Percentiles rank a stretch among this genome's conserved stretches.
These are phyloP conservation scores for Hylia prasina DNA, from an alignment of 2,113 vertebrate species.

Conservation along the genomic window DNA sequence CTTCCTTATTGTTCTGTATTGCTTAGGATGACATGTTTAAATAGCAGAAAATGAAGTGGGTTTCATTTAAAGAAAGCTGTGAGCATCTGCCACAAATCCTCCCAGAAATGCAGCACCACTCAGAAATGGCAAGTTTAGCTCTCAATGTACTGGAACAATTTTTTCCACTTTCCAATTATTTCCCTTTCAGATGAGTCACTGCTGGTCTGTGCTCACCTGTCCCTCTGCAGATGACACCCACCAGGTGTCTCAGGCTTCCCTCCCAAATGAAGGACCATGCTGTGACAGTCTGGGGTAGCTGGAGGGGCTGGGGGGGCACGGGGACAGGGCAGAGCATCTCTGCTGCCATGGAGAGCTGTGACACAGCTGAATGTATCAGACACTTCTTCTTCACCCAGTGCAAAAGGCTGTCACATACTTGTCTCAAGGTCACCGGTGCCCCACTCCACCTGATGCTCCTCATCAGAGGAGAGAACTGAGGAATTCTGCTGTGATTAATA, in stretches of 20 bases:
- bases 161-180: not conserved
- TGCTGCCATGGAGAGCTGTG: not conserved
- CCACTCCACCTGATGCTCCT: not conserved
- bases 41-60: conserved; percentile 14
- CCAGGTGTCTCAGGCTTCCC: not conserved
- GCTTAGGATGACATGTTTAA: not conserved
- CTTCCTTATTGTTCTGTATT: not conserved
- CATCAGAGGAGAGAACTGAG: not conserved
- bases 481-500: conserved; percentile 46
- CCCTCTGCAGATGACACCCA: not conserved
- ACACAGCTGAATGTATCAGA: not conserved
- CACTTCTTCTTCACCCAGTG: not conserved
- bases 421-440: not conserved
- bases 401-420: not conserved
- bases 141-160: not conserved
- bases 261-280: accelerated
- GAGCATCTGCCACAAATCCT: conserved; percentile 8
- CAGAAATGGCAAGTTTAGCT: not conserved
- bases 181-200: not conserved
- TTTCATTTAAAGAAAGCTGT: not conserved
- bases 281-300: not conserved
- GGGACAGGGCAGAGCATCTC: not conserved
- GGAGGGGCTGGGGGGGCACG: accelerated
- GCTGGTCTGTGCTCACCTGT: not conserved
- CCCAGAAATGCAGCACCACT: not conserved